Base-by-base conservation (phyloP, 1,140 invertebrate genomes). In the Sinonovacula constricta region DNA sequence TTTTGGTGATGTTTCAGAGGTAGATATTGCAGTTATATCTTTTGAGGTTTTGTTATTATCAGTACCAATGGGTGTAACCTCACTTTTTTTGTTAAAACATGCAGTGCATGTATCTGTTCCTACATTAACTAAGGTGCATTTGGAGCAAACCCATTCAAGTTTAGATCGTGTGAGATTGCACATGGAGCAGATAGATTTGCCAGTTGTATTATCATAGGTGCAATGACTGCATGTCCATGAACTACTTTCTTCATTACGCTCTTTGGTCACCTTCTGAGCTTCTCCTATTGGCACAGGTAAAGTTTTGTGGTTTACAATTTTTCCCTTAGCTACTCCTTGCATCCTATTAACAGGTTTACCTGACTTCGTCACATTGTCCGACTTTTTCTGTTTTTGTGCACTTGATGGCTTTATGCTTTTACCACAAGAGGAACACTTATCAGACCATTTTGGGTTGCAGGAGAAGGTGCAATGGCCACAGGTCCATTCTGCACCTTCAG, bases 121-220 rank as follows among this genome's bases (percentile, higher is more conserved):
- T 79, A 95, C 95, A 92, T 97, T 96, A 91, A 96, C 96, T 90
- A 95, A 93, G 91, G 95, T 94, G 92, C 96, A 97, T 90, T 94
- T 93, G 89, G 93, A 93, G 93, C 96, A 97, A 92, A 95, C 94
- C 96, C 96, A 97, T 92, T 96, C 95, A 26, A 56, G 63, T 33
- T 59, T 57, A 28, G 53, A 39, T 66, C 63, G 79, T 18, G 49
- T 26, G 34, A 33, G 54, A 45, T 68, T 71, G 67, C 85, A 86
- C 45, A 83, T 71, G 30, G 45, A 66, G 81, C 85, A 86, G 5
- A 36, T 45, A 49, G n/a, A 36, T 14, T 36, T 31, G 26, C 49
- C 24, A 14, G 67, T 65, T 51, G 70, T 51, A 59, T 87, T 87
- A 15, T 71, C 59, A 33, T 80, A 84, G 28, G 85, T 85, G 69